Base-by-base conservation (phyloP, 2,888 invertebrate species). In the Bellardia bayeri region DNA sequence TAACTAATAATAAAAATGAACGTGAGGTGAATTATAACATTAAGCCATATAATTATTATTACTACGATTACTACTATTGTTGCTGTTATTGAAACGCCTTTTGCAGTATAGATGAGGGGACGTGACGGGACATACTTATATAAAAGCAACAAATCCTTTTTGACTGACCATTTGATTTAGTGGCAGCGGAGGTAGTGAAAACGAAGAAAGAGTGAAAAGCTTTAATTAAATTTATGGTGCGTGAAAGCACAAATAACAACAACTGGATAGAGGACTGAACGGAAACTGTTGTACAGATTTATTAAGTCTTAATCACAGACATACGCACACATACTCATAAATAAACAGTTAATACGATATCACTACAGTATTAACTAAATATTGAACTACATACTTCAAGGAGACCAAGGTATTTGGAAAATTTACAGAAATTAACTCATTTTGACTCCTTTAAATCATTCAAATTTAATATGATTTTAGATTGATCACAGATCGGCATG, bases 141-240 rank as follows among this genome's bases (percentile, higher is more conserved):
- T 58, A 71, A 71, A 76, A 76, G 49, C 69, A 72, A 76, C 82
- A 82, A 69, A 45, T 74, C 71, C 80, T 56, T 49, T 66, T 45
- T 58, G 63, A 82, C 72, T 81, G 71, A 58, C 82, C 54, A 69
- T 78, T 82, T 82, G 16, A 82, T 74, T 68, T 69, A 69, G 61
- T 72, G 66, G 9, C n/a, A 4, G 8, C 11, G 16, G 42, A 66
- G 45, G 45, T 2, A 11, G 51, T 63, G 13, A 45, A 45, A 45
- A 45, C 13, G 45, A 0, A 4, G 45, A 13, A 45, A 45, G 45
- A 64, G 76, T 68, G 68, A 68, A 75, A 66, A 63, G 82, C 75
- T 76, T 75, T 82, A 82, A 82, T 82, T 82, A 82, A 82, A 61
- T 78, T 78, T 82, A 82, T 82, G 82, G 75, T 75, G 75, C 80